Percentiles rank a stretch among this genome's conserved stretches.
Conservation (phyloP, 2,888 invertebrate species). For the Pollenia angustigena region DNA sequence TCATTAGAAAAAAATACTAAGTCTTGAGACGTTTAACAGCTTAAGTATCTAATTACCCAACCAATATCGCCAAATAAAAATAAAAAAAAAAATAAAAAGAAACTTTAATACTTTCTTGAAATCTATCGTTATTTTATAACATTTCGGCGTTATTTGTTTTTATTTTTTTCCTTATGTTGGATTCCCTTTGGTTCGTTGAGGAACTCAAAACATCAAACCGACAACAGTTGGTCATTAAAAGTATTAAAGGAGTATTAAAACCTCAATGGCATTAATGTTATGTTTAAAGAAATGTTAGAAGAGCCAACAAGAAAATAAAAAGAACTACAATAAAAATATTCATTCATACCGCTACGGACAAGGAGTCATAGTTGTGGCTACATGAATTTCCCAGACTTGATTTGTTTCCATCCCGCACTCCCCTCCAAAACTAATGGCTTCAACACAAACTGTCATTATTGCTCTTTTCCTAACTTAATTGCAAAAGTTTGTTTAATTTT, state of each 20-base stretch:
- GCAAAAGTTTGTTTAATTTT: constrained; percentile 65
- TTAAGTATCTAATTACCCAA: constrained; percentile 53
- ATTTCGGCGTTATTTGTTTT: constrained; percentile 5
- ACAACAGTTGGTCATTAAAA: constrained; percentile 72
- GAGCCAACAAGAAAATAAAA: neutral
- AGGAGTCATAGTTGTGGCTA: constrained; percentile 22
- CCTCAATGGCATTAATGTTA: constrained; percentile 58
- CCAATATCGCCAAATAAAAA: constrained; percentile 19
- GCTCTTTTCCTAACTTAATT: constrained; percentile 65
- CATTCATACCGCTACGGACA: neutral
- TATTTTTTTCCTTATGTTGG: neutral
- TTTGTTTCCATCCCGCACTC: neutral
- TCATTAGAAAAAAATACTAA: constrained; percentile 28
- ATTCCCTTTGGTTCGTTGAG: neutral
- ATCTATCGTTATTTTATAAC: constrained; percentile 27
- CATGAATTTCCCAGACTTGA: constrained; percentile 29
- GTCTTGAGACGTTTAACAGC: constrained; percentile 50
- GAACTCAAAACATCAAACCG: constrained; percentile 56
- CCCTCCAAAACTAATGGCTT: neutral
- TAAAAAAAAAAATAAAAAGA: constrained; percentile 6
- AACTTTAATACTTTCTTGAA: constrained; percentile 49
- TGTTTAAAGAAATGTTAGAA: constrained; percentile 45
- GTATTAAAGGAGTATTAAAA: constrained; percentile 71
- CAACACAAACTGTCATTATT: constrained; percentile 67
- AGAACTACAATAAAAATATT: constrained; percentile 30